Base-by-base conservation (phyloP, 1,140 invertebrate genomes). In the Meloidogyne exigua region DNA sequence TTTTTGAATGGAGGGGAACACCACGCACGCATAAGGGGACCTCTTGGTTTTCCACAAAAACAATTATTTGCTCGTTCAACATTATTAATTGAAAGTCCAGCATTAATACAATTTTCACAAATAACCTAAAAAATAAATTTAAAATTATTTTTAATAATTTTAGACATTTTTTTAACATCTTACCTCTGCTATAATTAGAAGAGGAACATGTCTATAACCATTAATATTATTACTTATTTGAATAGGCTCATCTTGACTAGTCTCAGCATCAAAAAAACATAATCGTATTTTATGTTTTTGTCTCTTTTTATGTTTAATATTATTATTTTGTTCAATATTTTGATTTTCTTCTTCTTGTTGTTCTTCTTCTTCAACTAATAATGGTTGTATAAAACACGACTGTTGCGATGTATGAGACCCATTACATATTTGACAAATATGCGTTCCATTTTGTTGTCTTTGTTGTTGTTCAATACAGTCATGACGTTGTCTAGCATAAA, bases 281-380 rank as follows among this genome's bases (percentile, higher is more conserved):
- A 69, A 23, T 3, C 25, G 26, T 25, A 69, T 10, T 69, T 39
- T 39, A 0, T 25, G 25, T 11, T 28, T 25, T 49, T 69, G 21
- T 25, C 36, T 28, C 7, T 69, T 25, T 0, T 25, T 7, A 11
- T 25, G 23, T 65, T 28, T 15, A 9, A 18, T 39, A 9, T 49
- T 74, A 21, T 18, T 36, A 13, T 42, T 9, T 66, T 13, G 28
- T 12, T 11, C 12, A 28, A 10, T 1, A 15, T n/a, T 25, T 23
- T 57, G 21, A 26, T 2, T 44, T 71, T 71, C 69, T 28, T 28
- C 72, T 32, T 74, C 63, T n/a, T 75, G 57, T 9, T 74, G 69
- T 7, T 11, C 10, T 2, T 44, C 11, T 13, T 44, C 15, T 44
- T 44, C 9, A 73, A 18, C 72, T 3, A 11, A 18, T 10, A 49